Evolutionary conservation across 2,113 vertebrate species (phyloP).

Genomic region (Labeo catla): DNA sequence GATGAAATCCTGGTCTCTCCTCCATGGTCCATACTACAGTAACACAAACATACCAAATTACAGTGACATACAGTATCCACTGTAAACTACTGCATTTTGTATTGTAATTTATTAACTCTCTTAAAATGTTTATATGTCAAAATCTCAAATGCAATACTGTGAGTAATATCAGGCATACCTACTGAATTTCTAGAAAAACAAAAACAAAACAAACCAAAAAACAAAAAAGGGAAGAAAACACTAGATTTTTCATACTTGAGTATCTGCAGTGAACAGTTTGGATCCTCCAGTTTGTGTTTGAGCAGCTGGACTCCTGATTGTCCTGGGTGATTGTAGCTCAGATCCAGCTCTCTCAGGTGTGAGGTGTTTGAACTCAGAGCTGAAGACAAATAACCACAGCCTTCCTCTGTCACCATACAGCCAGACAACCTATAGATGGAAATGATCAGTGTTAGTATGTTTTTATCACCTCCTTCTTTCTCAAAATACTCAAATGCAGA

Average conservation of each 20-base stretch:
- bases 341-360: constrained; percentile 7
- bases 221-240: too few species aligned
- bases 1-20: background rate
- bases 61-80: background rate
- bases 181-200: too few species aligned
- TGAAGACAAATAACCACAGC: background rate
- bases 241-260: background rate
- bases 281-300: background rate
- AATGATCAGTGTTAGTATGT: too few species aligned
- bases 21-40: background rate
- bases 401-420: background rate
- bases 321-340: background rate
- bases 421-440: background rate
- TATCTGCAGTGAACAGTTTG: background rate
- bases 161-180: too few species aligned
- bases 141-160: too few species aligned
- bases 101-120: too few species aligned
- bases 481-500: too few species aligned
- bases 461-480: too few species aligned
- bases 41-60: background rate
- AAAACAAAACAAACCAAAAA: too few species aligned
- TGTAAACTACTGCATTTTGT: background rate
- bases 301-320: background rate
- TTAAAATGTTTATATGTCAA: too few species aligned
- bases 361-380: background rate